Evolutionary conservation across 2,797 vertebrate species (phyloP).

Genomic region (Coregonus ussuriensis): DNA sequence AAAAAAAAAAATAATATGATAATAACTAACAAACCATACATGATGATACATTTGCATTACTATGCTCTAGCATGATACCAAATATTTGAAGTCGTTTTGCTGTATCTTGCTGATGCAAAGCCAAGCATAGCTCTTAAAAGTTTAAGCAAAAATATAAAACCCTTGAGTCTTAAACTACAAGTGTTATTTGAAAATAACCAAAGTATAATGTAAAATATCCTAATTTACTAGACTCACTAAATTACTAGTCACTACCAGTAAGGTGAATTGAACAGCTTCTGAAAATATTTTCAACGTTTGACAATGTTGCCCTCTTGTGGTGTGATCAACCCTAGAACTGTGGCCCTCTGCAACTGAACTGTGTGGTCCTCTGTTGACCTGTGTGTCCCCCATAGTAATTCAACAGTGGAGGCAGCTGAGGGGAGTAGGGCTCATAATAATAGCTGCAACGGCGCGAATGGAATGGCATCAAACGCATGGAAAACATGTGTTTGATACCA

Average conservation of each 20-base stretch:
- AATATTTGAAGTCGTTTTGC: not conserved
- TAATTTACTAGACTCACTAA: not conserved
- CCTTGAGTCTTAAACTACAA: not conserved
- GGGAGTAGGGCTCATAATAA: too few relatives aligned
- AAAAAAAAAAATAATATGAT: not conserved
- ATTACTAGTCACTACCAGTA: not conserved
- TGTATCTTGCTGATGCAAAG: not conserved
- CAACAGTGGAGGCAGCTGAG: too few relatives aligned
- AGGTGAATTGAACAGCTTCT: not conserved
- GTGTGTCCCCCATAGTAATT: too few relatives aligned
- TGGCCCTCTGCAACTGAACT: not conserved
- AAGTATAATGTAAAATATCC: not conserved
- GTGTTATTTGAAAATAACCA: not conserved
- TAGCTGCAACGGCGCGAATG: too few relatives aligned
- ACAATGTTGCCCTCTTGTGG: constrained; percentile 64
- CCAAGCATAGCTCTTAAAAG: not conserved
- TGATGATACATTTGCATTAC: not conserved
- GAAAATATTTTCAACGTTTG: constrained; percentile 12
- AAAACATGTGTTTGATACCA: too few relatives aligned
- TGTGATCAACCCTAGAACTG: constrained; percentile 5
- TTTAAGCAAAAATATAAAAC: not conserved
- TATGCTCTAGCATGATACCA: not conserved
- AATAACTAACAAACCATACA: not conserved
- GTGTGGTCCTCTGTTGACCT: not conserved
- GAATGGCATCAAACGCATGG: too few relatives aligned